These are phyloP conservation scores for Sebastes kiyomatsui DNA, from an alignment of 2,797 vertebrate genomes.

Conservation along the genomic window DNA sequence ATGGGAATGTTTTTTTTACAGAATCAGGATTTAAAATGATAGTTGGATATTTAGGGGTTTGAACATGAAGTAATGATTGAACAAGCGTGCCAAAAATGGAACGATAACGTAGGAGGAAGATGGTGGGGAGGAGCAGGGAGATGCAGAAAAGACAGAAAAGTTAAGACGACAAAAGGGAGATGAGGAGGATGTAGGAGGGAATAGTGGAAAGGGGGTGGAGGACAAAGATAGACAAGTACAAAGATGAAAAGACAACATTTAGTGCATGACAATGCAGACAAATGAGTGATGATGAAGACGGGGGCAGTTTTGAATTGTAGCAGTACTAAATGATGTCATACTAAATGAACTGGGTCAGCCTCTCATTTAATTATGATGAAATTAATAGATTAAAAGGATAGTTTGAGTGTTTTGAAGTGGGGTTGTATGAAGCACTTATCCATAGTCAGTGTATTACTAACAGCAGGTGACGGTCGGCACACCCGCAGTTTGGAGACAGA, in stretches of 20 bases:
- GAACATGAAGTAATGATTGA: not conserved
- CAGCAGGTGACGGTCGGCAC: no score
- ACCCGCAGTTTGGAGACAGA: no score
- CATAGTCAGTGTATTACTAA: no score
- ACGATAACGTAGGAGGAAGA: not conserved
- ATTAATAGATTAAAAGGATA: not conserved
- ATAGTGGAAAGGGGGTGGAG: constrained; percentile 38
- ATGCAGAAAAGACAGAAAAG: constrained; percentile 7
- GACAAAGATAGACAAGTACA: constrained; percentile 48
- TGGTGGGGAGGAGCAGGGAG: not conserved
- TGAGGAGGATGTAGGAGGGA: constrained; percentile 41
- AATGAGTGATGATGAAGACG: constrained; percentile 40
- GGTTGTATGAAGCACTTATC: no score
- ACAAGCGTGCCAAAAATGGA: not conserved
- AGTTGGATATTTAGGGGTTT: not conserved
- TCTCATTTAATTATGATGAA: not conserved
- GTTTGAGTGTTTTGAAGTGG: no score
- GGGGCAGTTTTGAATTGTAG: constrained; percentile 7
- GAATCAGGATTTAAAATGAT: not conserved
- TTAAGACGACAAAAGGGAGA: constrained; percentile 20
- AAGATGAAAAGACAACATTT: constrained; percentile 61
- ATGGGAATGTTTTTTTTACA: not conserved
- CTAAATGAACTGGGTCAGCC: not conserved
- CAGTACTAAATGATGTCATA: not conserved
- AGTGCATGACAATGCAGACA: constrained; percentile 51